Evolutionary conservation across 2,888 invertebrate genomes (phyloP).

Genomic region (Sesia apiformis): DNA sequence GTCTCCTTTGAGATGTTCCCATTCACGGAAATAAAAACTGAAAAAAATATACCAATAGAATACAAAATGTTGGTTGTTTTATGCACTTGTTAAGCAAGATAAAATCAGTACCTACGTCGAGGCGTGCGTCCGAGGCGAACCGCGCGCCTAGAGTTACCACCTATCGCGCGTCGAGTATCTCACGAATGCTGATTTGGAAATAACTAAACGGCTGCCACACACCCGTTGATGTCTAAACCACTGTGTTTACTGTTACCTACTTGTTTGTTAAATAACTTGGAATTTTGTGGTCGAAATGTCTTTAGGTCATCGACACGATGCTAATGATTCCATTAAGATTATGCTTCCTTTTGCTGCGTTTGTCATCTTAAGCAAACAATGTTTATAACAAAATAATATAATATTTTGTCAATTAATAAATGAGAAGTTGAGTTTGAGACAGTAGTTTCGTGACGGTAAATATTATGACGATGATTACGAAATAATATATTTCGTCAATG

Average conservation of each 20-base stretch:
- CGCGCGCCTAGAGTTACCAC: conserved; percentile 30
- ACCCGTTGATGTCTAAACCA: conserved; percentile 50
- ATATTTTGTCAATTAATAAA: no score
- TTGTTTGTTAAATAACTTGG: conserved; percentile 6
- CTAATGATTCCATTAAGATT: no score
- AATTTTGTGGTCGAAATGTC: no score
- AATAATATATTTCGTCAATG: conserved; percentile 35
- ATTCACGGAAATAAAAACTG: conserved; percentile 44
- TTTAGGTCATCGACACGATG: no score
- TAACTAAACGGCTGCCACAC: conserved; percentile 30
- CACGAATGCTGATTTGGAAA: conserved; percentile 51
- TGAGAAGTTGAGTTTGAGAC: no score
- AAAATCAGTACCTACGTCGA: conserved; percentile 9
- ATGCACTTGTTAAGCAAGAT: no score
- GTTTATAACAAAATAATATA: no score
- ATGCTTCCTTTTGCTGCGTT: no score
- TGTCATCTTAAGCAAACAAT: no score
- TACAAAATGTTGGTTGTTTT: not conserved
- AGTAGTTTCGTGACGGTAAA: no score
- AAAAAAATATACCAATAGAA: not conserved
- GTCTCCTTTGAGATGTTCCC: conserved; percentile 60
- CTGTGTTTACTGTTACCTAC: conserved; percentile 25
- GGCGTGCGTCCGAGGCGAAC: conserved; percentile 54
- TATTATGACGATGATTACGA: no score
- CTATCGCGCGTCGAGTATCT: conserved; percentile 31